Evolutionary conservation across 2,888 invertebrate genomes (phyloP).

Genomic region (Tineola bisselliella): DNA sequence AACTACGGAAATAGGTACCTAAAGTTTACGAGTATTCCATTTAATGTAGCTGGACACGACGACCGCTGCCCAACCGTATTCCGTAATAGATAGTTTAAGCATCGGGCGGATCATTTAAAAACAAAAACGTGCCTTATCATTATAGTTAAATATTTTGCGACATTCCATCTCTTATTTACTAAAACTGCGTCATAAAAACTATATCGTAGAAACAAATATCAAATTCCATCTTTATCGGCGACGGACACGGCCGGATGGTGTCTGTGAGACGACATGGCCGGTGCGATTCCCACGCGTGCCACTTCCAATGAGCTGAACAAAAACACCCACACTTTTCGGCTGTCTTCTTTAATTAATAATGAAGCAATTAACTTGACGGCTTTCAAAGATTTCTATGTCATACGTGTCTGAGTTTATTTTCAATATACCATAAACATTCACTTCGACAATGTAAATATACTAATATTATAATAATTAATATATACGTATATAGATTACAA

Average conservation of each 20-base stretch:
- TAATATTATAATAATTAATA: no score
- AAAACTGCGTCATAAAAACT: background rate
- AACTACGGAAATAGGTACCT: no score
- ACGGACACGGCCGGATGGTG: background rate
- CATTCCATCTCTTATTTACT: background rate
- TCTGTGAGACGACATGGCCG: conserved; percentile 32
- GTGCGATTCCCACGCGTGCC: conserved; percentile 52
- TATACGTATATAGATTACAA: no score
- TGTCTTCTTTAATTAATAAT: conserved; percentile 34
- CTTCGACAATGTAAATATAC: no score
- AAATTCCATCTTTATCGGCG: conserved; percentile 3
- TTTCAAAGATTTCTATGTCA: no score
- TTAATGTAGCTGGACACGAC: no score
- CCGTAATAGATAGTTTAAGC: no score
- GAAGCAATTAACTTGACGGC: conserved; percentile 27
- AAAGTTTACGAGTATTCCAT: no score
- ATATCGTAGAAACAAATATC: conserved; percentile 7
- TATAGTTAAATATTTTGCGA: background rate
- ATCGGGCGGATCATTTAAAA: no score
- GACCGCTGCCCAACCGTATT: no score
- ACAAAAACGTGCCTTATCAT: background rate
- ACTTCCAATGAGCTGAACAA: conserved; percentile 29
- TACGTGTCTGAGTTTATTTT: no score
- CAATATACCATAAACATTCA: no score
- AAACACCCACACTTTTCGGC: conserved; percentile 40